Percentiles rank a stretch among this genome's conserved stretches.
These are phyloP conservation scores for Antheraea mylitta DNA, from an alignment of 1,140 invertebrate genomes.

Conservation along the genomic window DNA sequence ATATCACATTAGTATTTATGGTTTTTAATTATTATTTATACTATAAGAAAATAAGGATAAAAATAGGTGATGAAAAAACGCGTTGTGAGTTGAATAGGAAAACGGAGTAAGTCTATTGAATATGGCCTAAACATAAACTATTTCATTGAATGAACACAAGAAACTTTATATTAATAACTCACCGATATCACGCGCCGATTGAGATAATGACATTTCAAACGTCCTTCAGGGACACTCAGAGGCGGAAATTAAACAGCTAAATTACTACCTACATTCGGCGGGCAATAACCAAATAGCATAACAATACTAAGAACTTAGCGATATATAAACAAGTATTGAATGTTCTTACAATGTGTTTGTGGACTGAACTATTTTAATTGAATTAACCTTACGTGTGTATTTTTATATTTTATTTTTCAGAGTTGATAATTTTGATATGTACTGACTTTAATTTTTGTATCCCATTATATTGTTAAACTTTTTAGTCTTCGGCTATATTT, in stretches of 20 bases:
- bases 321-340: conserved; percentile 1
- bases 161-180: conserved; percentile 26
- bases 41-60: no score
- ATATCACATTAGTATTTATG: no score
- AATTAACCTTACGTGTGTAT: neutral
- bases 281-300: conserved; percentile 23
- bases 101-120: neutral
- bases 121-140: neutral
- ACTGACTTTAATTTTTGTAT: no score
- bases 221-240: conserved; percentile 57
- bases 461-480: no score
- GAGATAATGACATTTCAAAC: conserved; percentile 45
- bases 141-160: conserved; percentile 1
- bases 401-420: no score
- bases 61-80: no score
- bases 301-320: conserved; percentile 21
- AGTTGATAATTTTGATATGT: no score
- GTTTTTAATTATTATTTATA: no score
- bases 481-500: neutral
- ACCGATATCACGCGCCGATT: conserved; percentile 27
- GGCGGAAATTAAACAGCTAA: conserved; percentile 64
- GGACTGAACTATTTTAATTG: neutral
- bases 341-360: neutral
- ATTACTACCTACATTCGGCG: conserved; percentile 53
- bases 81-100: neutral